Conservation (phyloP, 2,113 vertebrate genomes). For the Oncorhynchus mykiss region DNA sequence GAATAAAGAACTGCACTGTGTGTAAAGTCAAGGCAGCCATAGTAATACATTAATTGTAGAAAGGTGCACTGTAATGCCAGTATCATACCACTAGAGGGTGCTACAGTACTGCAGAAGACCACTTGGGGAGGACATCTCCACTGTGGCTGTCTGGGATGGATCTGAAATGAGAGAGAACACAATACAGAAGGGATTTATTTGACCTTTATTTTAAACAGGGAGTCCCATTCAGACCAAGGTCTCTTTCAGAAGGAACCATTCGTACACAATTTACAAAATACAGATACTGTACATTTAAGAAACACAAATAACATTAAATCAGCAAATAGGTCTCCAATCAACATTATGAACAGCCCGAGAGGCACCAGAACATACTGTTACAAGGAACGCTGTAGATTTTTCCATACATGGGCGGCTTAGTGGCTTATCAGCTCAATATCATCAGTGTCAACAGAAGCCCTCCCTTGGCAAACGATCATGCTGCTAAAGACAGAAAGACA, state of each 20-base stretch:
- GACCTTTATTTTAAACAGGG: too few species aligned
- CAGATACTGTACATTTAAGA: too few species aligned
- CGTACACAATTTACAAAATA: too few species aligned
- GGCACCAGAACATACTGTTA: too few species aligned
- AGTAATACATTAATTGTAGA: not conserved
- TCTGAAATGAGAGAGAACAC: slow-evolving; percentile 1
- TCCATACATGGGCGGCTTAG: too few species aligned
- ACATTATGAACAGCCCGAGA: too few species aligned
- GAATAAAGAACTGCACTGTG: not conserved
- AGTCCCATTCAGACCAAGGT: too few species aligned
- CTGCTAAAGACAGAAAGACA: not conserved
- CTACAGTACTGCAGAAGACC: slow-evolving; percentile 57
- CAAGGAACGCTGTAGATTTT: too few species aligned
- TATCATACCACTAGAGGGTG: slow-evolving; percentile 66
- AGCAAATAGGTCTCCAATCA: too few species aligned
- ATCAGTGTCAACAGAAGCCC: not conserved
- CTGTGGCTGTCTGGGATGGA: not conserved
- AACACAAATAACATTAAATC: too few species aligned
- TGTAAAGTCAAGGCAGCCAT: not conserved
- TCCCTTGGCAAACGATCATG: not conserved
- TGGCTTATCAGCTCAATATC: not conserved
- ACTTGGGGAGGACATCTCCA: slow-evolving; percentile 11
- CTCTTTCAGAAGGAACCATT: too few species aligned
- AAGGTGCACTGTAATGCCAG: not conserved
- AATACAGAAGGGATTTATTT: not conserved